phyloP scores from a whole-genome alignment of 2,113 vertebrate genomes.

The Marcusenius ussheri region DNA sequence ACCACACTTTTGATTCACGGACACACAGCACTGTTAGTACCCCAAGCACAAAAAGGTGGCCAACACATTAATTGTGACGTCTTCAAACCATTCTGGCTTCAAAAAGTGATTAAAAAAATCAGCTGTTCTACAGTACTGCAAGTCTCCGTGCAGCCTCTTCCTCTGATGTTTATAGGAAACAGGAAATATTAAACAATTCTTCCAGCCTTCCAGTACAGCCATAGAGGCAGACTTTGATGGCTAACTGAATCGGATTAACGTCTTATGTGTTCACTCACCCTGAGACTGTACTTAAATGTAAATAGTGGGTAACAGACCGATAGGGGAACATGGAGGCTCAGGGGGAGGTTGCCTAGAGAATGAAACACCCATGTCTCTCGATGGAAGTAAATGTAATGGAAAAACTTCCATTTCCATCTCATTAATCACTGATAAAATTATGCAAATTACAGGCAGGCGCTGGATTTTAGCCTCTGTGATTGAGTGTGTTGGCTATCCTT shows the following conservation, averaged over 20 bases:
- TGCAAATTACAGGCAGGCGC: not conserved
- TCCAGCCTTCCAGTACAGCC: not conserved
- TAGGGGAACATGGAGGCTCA: not conserved
- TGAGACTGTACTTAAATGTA: not conserved
- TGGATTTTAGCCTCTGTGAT: not conserved
- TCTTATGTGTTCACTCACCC: not conserved
- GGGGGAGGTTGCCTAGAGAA: not conserved
- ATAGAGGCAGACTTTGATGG: not conserved
- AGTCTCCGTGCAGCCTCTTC: not conserved
- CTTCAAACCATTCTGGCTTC: not conserved
- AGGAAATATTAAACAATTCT: not conserved
- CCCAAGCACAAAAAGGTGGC: not conserved
- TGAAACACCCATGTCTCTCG: not conserved
- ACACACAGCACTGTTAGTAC: not conserved
- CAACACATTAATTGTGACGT: not conserved
- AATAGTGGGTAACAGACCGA: not conserved
- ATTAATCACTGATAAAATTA: slow-evolving; percentile 5
- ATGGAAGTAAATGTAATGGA: not conserved
- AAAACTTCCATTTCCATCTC: slow-evolving; percentile 1
- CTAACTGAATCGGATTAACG: not conserved
- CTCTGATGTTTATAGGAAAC: not conserved
- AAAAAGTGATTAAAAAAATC: not conserved
- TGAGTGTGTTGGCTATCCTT: not conserved
- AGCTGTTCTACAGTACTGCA: not conserved
- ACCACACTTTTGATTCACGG: not conserved